A percentile compares a stretch with the other conserved stretches of the same genome.
Conservation (phyloP, 2,888 invertebrate species). For the Drosophila mimica region DNA sequence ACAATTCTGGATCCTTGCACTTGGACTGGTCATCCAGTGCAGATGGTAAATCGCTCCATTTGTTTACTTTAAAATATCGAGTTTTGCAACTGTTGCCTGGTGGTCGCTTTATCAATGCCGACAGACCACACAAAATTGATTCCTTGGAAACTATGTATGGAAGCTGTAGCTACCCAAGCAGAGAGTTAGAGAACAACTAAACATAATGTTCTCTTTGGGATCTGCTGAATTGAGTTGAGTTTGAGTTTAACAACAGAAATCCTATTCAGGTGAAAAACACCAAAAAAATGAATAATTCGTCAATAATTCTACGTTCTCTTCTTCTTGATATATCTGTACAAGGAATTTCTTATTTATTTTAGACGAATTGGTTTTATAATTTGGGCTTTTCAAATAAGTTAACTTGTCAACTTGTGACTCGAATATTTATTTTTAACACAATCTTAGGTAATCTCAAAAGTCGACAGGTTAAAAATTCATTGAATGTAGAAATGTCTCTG, state of each 20-base stretch:
- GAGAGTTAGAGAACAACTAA: not conserved
- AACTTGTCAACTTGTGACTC: not conserved
- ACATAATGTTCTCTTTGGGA: not conserved
- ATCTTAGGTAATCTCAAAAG: not conserved
- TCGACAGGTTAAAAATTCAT: not conserved
- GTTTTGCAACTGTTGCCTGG: constrained; percentile 65
- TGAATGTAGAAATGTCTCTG: not conserved
- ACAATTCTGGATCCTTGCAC: constrained; percentile 38
- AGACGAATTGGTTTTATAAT: not conserved
- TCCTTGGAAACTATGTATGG: constrained; percentile 35
- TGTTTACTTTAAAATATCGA: constrained; percentile 58
- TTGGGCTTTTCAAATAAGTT: not conserved
- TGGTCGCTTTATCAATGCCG: constrained; percentile 69
- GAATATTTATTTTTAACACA: not conserved
- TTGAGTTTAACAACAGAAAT: not conserved
- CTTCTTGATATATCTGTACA: not conserved
- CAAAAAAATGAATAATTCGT: not conserved
- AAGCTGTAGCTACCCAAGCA: not conserved
- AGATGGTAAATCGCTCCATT: constrained; percentile 19
- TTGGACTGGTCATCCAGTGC: constrained; percentile 22
- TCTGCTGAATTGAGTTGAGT: not conserved
- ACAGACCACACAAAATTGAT: constrained; percentile 67
- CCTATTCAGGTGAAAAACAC: not conserved
- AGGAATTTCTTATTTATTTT: not conserved
- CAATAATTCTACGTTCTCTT: not conserved